Evolutionary conservation across 1,140 invertebrate species (phyloP).

Genomic region (Octopus sinensis): DNA sequence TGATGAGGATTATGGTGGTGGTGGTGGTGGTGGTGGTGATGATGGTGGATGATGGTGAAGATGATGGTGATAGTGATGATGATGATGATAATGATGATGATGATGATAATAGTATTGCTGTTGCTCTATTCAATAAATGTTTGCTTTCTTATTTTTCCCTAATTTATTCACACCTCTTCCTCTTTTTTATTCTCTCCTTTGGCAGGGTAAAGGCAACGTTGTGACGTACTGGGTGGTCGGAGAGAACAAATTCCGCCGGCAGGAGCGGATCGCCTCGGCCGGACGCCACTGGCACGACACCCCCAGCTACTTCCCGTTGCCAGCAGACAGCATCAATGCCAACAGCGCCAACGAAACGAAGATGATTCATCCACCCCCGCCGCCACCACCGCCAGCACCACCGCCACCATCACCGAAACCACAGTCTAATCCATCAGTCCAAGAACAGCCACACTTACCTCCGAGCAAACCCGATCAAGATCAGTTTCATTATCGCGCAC

Average conservation of each 20-base stretch:
- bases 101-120: neutral
- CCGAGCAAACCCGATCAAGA: neutral
- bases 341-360: too few species aligned
- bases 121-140: neutral
- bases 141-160: neutral
- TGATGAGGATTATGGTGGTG: too few species aligned
- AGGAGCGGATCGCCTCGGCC: conserved; percentile 7
- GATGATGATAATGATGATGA: conserved; percentile 1
- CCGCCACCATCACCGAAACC: neutral
- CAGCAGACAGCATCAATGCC: too few species aligned
- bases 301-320: neutral
- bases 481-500: neutral
- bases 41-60: conserved; percentile 2
- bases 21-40: neutral
- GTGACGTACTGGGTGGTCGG: conserved; percentile 83
- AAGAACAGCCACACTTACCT: neutral
- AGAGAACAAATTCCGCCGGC: conserved; percentile 62
- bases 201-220: conserved; percentile 76
- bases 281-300: neutral
- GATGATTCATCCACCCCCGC: neutral
- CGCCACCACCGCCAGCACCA: neutral
- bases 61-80: neutral
- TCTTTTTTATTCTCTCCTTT: conserved; percentile 22
- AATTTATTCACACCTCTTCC: neutral
- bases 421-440: neutral